A percentile compares a stretch with the other conserved stretches of the same genome.
Evolutionary conservation across 2,888 invertebrate species (phyloP).

Genomic region (Drepana falcataria): DNA sequence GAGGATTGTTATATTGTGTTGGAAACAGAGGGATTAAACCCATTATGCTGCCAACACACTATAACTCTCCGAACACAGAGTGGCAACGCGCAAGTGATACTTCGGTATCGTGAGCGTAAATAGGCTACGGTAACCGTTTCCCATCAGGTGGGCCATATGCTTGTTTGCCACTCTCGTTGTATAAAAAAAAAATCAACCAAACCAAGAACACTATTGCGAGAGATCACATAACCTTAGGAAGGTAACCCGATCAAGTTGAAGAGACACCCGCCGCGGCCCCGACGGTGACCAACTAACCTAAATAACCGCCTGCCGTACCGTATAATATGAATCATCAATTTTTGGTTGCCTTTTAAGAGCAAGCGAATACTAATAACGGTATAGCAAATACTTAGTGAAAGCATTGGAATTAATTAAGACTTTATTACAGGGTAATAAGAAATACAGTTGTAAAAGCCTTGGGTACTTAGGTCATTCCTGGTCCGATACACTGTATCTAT

Average conservation of each 20-base stretch:
- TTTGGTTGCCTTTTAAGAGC: background rate
- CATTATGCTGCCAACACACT: too few relatives aligned
- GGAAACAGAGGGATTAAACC: too few relatives aligned
- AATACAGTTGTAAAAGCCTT: background rate
- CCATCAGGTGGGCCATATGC: too few relatives aligned
- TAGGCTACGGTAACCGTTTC: too few relatives aligned
- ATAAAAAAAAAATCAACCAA: too few relatives aligned
- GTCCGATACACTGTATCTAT: too few relatives aligned
- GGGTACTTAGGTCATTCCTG: too few relatives aligned
- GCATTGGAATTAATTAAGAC: background rate
- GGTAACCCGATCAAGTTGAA: background rate
- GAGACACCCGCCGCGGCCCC: constrained; percentile 13
- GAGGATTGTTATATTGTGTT: too few relatives aligned
- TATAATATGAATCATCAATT: background rate
- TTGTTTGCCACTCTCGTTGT: too few relatives aligned
- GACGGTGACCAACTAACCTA: constrained; percentile 29
- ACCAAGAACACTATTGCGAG: background rate
- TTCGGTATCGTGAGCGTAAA: too few relatives aligned
- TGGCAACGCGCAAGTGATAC: too few relatives aligned
- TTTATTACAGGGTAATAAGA: background rate
- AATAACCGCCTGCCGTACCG: constrained; percentile 12
- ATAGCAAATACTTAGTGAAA: background rate
- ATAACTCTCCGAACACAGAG: too few relatives aligned
- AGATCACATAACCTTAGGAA: background rate
- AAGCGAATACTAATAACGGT: background rate